phyloP scores from a whole-genome alignment of 1,140 invertebrate species.

The Plutomurus gul region DNA sequence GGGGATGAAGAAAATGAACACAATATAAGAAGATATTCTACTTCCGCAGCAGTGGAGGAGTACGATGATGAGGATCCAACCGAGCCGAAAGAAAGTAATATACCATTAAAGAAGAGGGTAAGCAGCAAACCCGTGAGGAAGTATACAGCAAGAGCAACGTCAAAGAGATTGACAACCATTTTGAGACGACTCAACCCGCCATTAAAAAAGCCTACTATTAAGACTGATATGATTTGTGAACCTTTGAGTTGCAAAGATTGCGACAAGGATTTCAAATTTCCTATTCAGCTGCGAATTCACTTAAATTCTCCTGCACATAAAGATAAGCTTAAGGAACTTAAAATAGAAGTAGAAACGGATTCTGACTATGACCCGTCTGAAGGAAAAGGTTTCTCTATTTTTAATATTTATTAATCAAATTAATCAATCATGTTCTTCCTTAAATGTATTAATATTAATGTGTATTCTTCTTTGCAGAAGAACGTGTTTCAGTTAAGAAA shows the following conservation, averaged over 20 bases:
- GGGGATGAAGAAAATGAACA: not conserved
- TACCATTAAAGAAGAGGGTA: not conserved
- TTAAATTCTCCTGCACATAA: slow-evolving; percentile 19
- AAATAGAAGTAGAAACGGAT: not conserved
- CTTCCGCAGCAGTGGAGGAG: not conserved
- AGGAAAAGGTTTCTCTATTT: not conserved
- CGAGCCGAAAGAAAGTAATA: not conserved
- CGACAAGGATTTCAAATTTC: slow-evolving; percentile 5
- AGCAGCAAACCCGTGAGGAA: not conserved
- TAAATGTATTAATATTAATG: not conserved
- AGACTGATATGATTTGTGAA: not conserved
- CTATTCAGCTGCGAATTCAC: slow-evolving; percentile 7
- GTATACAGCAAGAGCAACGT: not conserved
- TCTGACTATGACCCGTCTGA: not conserved
- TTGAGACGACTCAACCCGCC: not conserved
- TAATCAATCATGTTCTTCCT: not conserved
- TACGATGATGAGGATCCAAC: not conserved
- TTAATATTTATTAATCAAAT: not conserved
- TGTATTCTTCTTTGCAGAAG: not conserved
- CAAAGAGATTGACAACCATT: not conserved
- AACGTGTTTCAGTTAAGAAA: not conserved
- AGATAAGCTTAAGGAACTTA: not conserved
- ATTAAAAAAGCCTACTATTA: not conserved
- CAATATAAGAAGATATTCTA: not conserved
- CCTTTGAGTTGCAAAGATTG: not conserved